A percentile compares a stretch with the other conserved stretches of the same genome.
phyloP scores from a whole-genome alignment of 1,140 invertebrate genomes.

The Cotesia chilonis region DNA sequence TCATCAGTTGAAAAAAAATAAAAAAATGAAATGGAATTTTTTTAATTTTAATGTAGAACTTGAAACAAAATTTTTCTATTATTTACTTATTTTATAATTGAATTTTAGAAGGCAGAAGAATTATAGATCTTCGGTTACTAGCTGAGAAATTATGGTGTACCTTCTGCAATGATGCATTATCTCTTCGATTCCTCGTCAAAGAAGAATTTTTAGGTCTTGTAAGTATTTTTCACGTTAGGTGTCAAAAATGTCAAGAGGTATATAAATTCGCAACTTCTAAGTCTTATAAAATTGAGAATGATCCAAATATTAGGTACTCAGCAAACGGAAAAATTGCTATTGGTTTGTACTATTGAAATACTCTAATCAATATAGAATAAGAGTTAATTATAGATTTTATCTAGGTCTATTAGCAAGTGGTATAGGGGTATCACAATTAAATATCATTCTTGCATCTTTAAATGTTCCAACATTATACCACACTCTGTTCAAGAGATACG shows the following conservation, averaged over 20 bases:
- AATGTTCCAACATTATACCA: slow-evolving; percentile 17
- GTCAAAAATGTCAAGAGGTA: neutral
- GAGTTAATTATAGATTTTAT: neutral
- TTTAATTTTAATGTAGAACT: too few relatives aligned
- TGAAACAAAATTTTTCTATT: too few relatives aligned
- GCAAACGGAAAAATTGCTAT: slow-evolving; percentile 17
- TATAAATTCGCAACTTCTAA: slow-evolving; percentile 8
- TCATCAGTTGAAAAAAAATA: too few relatives aligned
- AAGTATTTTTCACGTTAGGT: slow-evolving; percentile 19
- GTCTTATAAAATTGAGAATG: neutral
- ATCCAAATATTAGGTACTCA: neutral
- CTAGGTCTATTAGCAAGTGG: slow-evolving; percentile 14
- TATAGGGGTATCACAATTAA: slow-evolving; percentile 13
- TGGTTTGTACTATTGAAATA: slow-evolving; percentile 1
- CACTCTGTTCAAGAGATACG: slow-evolving; percentile 14
- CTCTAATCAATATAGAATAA: neutral
- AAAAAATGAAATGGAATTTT: too few relatives aligned
- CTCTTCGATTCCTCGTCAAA: slow-evolving; percentile 20
- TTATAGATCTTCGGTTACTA: slow-evolving; percentile 29
- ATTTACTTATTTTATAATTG: too few relatives aligned
- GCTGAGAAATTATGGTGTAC: slow-evolving; percentile 34
- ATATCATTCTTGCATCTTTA: neutral
- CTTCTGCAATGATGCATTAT: slow-evolving; percentile 24
- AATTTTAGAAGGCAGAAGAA: slow-evolving; percentile 25
- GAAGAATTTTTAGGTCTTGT: slow-evolving; percentile 25